Conservation (phyloP, 2,113 vertebrate genomes). For the Lichenostomus cassidix region DNA sequence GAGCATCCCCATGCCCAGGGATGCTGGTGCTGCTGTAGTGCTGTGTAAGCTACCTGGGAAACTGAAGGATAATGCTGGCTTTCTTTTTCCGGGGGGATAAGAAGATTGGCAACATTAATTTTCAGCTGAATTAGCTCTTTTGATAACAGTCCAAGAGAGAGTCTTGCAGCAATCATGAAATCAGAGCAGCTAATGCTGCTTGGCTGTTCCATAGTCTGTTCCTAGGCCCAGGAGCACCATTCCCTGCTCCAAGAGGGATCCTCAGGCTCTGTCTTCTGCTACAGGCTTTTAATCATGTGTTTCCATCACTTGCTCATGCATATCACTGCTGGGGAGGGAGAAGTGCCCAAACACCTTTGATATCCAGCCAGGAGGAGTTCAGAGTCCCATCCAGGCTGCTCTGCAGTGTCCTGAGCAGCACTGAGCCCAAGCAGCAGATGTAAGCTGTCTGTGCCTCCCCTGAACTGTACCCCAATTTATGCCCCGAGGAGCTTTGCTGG, state of each 20-base stretch:
- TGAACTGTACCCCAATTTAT: background rate
- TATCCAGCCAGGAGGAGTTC: background rate
- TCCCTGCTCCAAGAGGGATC: background rate
- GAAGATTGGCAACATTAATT: background rate
- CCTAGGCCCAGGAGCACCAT: accelerated
- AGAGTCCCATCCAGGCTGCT: background rate
- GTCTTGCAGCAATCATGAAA: background rate
- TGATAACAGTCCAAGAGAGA: background rate
- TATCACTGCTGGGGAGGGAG: background rate
- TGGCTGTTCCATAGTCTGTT: background rate
- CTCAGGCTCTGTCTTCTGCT: background rate
- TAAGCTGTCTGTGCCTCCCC: background rate
- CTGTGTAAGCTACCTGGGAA: background rate
- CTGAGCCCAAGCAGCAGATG: background rate
- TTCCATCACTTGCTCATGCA: background rate
- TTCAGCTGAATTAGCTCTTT: conserved; percentile 23
- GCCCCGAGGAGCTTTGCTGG: background rate
- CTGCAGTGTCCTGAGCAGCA: background rate
- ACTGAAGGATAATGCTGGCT: background rate
- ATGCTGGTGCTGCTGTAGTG: background rate
- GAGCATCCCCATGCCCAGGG: background rate
- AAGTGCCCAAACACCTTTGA: background rate
- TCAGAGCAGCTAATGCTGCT: background rate
- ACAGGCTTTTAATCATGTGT: background rate
- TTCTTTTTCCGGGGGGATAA: background rate